Percentiles rank a stretch among this genome's conserved stretches.
Evolutionary conservation across 2,113 vertebrate genomes (phyloP).

Genomic region (Isurus oxyrinchus): DNA sequence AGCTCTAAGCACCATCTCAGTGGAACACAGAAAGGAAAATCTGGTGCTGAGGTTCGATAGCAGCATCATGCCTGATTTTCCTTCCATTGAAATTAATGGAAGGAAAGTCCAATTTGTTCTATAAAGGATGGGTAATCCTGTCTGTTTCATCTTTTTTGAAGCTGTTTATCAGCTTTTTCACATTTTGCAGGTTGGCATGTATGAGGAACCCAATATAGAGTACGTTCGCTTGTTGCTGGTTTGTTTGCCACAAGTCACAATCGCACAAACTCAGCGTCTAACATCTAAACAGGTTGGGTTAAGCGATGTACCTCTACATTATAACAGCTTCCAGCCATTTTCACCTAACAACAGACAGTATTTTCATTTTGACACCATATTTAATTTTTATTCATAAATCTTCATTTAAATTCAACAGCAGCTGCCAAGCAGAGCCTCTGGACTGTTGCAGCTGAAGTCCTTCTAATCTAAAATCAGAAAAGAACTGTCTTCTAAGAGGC

Average conservation of each 20-base stretch:
- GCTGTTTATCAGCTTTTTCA: neutral
- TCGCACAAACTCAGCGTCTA: neutral
- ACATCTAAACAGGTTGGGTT: neutral
- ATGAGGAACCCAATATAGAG: neutral
- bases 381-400: constrained; percentile 1
- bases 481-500: neutral
- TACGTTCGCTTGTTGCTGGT: neutral
- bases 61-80: neutral
- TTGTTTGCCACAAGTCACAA: neutral
- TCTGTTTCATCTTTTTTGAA: neutral
- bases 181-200: neutral
- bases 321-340: neutral
- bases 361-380: neutral
- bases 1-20: neutral
- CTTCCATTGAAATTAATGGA: neutral
- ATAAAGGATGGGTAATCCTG: neutral
- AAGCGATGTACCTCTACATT: neutral
- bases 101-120: neutral
- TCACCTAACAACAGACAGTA: neutral
- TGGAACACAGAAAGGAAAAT: neutral
- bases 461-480: neutral
- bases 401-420: constrained; percentile 19
- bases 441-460: neutral
- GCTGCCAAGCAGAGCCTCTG: neutral
- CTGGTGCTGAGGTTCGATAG: neutral